A percentile compares a stretch with the other conserved stretches of the same genome.
phyloP scores from a whole-genome alignment of 2,113 vertebrate genomes.

The Beaufortia kweichowensis region DNA sequence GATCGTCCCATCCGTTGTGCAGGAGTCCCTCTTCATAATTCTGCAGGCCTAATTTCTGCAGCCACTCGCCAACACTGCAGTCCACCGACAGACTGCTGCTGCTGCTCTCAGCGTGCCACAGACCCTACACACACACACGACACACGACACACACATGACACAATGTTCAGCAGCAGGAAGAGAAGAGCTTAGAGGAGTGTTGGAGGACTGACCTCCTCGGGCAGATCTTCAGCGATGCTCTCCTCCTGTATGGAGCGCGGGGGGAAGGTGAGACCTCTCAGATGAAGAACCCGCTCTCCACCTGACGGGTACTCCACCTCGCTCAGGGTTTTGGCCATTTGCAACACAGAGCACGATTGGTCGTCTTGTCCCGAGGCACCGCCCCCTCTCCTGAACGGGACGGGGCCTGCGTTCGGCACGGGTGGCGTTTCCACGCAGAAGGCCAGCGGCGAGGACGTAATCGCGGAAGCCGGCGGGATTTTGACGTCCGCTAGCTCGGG shows the following conservation, averaged over 20 bases:
- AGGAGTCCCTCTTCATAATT: conserved; percentile 88
- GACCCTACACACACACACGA: conserved; percentile 56
- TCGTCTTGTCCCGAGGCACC: conserved; percentile 74
- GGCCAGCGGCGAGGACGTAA: conserved; percentile 56
- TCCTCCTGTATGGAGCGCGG: conserved; percentile 86
- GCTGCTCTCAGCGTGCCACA: conserved; percentile 65
- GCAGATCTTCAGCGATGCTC: conserved; percentile 89
- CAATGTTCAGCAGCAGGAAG: not conserved
- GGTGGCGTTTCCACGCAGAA: conserved; percentile 64
- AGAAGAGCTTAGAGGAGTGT: too few species aligned
- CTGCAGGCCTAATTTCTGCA: conserved; percentile 86
- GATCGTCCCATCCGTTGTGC: conserved; percentile 96
- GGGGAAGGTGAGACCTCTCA: conserved; percentile 78
- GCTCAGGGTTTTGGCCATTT: conserved; percentile 93
- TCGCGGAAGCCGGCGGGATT: conserved; percentile 58
- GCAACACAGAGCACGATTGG: conserved; percentile 92
- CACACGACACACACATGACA: not conserved
- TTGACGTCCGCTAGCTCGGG: conserved; percentile 73
- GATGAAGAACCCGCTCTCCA: conserved; percentile 52
- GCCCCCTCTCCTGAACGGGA: conserved; percentile 57
- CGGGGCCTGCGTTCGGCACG: conserved; percentile 37
- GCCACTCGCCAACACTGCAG: conserved; percentile 88
- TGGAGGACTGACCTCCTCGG: conserved; percentile 80
- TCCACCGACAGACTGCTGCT: conserved; percentile 63
- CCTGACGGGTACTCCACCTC: conserved; percentile 84